Conservation (phyloP, 2,113 vertebrate species). For the Eudyptes chrysolophus region DNA sequence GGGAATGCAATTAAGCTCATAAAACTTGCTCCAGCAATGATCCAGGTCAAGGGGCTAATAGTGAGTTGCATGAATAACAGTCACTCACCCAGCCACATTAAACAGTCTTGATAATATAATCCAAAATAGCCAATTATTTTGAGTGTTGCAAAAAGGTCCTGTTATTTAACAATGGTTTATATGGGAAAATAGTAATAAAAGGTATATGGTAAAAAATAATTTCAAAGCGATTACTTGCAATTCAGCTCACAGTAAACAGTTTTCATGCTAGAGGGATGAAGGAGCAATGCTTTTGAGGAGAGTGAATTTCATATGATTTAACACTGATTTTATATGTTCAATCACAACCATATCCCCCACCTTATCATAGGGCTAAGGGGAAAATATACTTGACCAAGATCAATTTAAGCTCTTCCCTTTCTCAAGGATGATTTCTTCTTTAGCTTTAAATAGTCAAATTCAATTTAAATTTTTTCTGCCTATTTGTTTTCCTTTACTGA, state of each 20-base stretch:
- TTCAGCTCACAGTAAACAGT: background rate
- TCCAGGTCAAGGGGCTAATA: conserved; percentile 66
- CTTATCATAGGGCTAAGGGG: background rate
- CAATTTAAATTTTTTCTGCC: background rate
- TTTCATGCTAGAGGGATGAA: background rate
- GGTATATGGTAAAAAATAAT: background rate
- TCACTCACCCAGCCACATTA: conserved; percentile 43
- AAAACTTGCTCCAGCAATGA: conserved; percentile 67
- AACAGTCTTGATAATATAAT: conserved; percentile 57
- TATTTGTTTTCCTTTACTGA: background rate
- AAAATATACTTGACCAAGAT: background rate
- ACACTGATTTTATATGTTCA: background rate
- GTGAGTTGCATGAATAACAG: conserved; percentile 52
- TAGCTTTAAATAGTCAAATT: background rate
- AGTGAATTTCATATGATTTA: background rate
- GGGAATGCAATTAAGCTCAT: conserved; percentile 56
- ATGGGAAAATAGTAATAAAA: background rate
- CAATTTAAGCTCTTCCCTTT: background rate
- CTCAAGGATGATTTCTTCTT: background rate
- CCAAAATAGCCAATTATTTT: conserved; percentile 56
- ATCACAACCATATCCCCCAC: background rate
- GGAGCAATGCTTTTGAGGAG: background rate
- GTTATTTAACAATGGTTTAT: conserved; percentile 48
- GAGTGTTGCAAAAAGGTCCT: conserved; percentile 28
- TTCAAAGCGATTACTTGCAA: background rate